Conservation (phyloP, 2,888 invertebrate species). For the Enchytraeus crypticus region DNA sequence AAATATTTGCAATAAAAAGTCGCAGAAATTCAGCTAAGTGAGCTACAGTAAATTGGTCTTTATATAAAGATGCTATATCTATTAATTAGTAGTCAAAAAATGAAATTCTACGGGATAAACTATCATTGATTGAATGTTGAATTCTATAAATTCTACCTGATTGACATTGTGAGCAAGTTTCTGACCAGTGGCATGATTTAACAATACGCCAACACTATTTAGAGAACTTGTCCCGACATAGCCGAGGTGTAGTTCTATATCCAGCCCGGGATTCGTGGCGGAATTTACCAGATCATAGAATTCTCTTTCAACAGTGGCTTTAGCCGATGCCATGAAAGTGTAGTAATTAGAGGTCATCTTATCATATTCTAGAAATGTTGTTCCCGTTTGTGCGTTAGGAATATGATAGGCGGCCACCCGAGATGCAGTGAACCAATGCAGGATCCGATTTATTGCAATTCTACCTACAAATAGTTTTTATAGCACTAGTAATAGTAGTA, state of each 20-base stretch:
- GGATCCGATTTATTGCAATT: constrained; percentile 11
- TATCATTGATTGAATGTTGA: no score
- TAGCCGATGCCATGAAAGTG: constrained; percentile 25
- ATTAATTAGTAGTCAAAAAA: no score
- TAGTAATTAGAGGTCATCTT: constrained; percentile 16
- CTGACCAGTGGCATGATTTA: constrained; percentile 9
- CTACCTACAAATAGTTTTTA: constrained; percentile 21
- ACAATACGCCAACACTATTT: constrained; percentile 18
- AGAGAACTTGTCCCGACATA: constrained; percentile 22
- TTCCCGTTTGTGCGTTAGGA: constrained; percentile 6
- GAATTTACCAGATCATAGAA: constrained; percentile 16
- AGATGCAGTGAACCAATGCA: constrained; percentile 17
- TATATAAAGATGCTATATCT: no score
- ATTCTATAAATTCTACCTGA: no score
- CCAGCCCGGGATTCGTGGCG: constrained; percentile 4
- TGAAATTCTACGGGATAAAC: no score
- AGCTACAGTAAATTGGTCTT: no score
- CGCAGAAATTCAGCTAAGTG: no score
- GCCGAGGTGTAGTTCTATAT: constrained; percentile 18
- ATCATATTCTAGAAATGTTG: constrained; percentile 23
- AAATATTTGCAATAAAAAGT: no score
- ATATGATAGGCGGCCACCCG: constrained; percentile 19
- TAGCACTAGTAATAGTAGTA: not conserved
- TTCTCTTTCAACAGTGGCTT: constrained; percentile 6
- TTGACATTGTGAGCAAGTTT: constrained; percentile 28